These are phyloP conservation scores for Drosophila busckii DNA, from an alignment of 1,140 invertebrate species.

Conservation along the genomic window DNA sequence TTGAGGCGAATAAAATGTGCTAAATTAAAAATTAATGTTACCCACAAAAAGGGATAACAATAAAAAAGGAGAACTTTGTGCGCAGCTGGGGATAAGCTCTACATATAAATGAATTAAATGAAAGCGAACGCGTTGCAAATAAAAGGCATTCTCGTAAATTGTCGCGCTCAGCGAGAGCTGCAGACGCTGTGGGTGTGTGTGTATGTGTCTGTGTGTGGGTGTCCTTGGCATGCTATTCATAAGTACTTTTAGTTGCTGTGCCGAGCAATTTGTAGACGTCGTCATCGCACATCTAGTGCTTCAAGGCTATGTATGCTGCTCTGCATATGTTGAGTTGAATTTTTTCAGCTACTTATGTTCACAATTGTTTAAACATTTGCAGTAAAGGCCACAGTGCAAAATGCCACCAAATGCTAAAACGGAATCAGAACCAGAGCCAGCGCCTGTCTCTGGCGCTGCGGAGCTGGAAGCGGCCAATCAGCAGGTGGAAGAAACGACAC, in stretches of 20 bases:
- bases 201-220: constrained; percentile 21
- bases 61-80: constrained; percentile 3
- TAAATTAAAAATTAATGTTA: constrained; percentile 16
- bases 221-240: constrained; percentile 48
- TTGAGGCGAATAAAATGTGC: constrained; percentile 4
- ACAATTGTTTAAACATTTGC: too few species aligned
- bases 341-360: constrained; percentile 48
- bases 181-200: neutral
- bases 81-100: too few species aligned
- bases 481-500: constrained; percentile 62
- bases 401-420: constrained; percentile 73
- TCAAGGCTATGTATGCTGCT: constrained; percentile 51
- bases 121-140: too few species aligned
- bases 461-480: constrained; percentile 58
- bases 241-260: constrained; percentile 50
- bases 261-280: constrained; percentile 24
- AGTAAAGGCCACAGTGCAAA: constrained; percentile 55
- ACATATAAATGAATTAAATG: constrained; percentile 21
- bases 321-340: too few species aligned
- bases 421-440: constrained; percentile 60
- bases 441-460: constrained; percentile 30
- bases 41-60: neutral
- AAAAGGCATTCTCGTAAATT: too few species aligned
- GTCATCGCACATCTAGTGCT: constrained; percentile 59
- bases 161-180: too few species aligned